Evolutionary conservation across 2,113 vertebrate genomes (phyloP).

Genomic region (Cryptoleucopteryx plumbea): DNA sequence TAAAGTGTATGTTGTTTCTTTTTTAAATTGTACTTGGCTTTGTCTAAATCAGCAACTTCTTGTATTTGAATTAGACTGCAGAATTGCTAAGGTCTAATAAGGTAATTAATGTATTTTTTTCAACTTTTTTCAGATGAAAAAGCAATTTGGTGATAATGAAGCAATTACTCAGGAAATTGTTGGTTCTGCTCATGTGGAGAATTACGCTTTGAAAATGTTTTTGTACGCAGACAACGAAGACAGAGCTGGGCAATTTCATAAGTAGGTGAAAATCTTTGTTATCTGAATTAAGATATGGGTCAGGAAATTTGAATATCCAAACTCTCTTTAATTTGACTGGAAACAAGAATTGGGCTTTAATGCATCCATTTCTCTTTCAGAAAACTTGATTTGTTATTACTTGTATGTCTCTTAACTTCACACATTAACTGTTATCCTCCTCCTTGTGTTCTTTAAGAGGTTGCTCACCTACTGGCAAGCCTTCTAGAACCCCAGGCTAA

Average conservation of each 20-base stretch:
- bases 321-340: background rate
- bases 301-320: background rate
- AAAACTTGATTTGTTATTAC: background rate
- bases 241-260: slow-evolving; percentile 89
- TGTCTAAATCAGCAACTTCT: background rate
- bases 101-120: background rate
- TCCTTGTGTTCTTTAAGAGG: background rate
- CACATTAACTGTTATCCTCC: background rate
- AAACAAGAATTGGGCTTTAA: background rate
- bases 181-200: slow-evolving; percentile 94
- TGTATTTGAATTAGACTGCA: background rate
- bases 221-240: slow-evolving; percentile 97
- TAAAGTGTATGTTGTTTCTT: background rate
- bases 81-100: background rate
- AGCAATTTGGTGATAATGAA: slow-evolving; percentile 89
- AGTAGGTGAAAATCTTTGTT: slow-evolving; percentile 77
- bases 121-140: slow-evolving; percentile 88
- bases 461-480: background rate
- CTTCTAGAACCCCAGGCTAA: background rate
- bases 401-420: background rate
- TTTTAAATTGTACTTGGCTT: background rate
- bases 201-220: slow-evolving; percentile 98
- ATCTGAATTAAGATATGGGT: background rate
- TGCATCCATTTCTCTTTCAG: background rate
- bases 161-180: slow-evolving; percentile 95